Evolutionary conservation across 2,888 invertebrate genomes (phyloP), one percentile per base, ranked within the genome.

Genomic region (Sthenelais limicola): DNA sequence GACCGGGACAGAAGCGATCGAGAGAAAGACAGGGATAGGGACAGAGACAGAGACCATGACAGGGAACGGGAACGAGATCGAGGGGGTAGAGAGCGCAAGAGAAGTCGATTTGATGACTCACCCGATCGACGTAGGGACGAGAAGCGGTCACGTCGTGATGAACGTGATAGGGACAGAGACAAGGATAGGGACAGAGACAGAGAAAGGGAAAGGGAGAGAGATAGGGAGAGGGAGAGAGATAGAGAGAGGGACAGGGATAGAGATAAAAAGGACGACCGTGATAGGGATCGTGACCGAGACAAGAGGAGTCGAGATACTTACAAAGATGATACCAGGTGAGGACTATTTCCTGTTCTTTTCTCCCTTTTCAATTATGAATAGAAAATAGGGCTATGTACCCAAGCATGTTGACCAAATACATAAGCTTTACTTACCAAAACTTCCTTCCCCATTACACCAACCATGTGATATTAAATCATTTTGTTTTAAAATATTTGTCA

Each of bases 101-200:
- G 67, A 5, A 48, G 48, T 18, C n/a, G 48, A 9, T 24, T 15
- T 18, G 72, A 69, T 15, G 24, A 56, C 4, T 68, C 68, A 32
- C 54, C 62, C 12, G 69, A 69, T 28, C 66, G 76, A 28, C 62
- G 72, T 35, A 52, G 73, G 7, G 52, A 68, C 56, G 52, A 68
- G 18, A 47, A 21, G 12, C 51, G 74, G 12, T 49, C n/a, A n/a
- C n/a, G 71, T 21, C 56, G 73, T 9, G 62, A 62, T 52, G 9
- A 49, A 12, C 38, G 71, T 32, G 76, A 69, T 21, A 26, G 74
- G 12, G 72, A 74, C 43, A 32, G 51, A 12, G 72, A 69, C 24
- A 33, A 68, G 43, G 32, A 73, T 58, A 43, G 73, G n/a, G 68
- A 68, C 68, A 52, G 68, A 58, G 73, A 73, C 38, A 77, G 71